phyloP scores from a whole-genome alignment of 2,113 vertebrate species.

The Seriola quinqueradiata region DNA sequence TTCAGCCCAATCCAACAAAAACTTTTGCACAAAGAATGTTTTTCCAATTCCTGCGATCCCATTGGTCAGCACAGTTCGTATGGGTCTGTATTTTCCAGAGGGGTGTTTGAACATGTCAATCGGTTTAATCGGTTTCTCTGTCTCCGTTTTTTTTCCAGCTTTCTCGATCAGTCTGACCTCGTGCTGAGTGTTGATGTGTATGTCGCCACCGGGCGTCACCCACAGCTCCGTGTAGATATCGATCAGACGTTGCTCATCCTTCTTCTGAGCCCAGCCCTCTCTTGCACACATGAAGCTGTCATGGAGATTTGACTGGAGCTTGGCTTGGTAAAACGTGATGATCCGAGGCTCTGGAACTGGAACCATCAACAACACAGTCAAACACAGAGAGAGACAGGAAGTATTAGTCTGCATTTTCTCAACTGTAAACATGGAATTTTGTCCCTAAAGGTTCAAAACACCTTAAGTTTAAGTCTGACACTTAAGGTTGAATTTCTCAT shows the following conservation, averaged over 20 bases:
- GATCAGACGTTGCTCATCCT: background rate
- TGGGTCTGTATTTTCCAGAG: slow-evolving; percentile 28
- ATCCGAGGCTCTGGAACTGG: slow-evolving; percentile 2
- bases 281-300: slow-evolving; percentile 17
- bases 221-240: slow-evolving; percentile 40
- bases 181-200: slow-evolving; percentile 15
- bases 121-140: slow-evolving; percentile 12
- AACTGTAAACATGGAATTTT: no score
- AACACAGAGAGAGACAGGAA: no score
- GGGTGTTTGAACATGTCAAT: slow-evolving; percentile 32
- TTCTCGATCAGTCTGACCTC: slow-evolving; percentile 16
- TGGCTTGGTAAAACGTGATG: slow-evolving; percentile 20
- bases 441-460: no score
- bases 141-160: background rate
- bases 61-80: slow-evolving; percentile 55
- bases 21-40: slow-evolving; percentile 48
- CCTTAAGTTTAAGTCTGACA: no score
- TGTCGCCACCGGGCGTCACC: background rate
- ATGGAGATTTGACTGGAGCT: slow-evolving; percentile 39
- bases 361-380: no score
- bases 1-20: slow-evolving; percentile 62
- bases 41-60: slow-evolving; percentile 61
- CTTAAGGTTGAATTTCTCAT: no score
- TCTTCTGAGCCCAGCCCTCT: slow-evolving; percentile 14
- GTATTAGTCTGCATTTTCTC: no score